Evolutionary conservation across 2,113 vertebrate genomes (phyloP).

Genomic region (Coreoperca whiteheadi): DNA sequence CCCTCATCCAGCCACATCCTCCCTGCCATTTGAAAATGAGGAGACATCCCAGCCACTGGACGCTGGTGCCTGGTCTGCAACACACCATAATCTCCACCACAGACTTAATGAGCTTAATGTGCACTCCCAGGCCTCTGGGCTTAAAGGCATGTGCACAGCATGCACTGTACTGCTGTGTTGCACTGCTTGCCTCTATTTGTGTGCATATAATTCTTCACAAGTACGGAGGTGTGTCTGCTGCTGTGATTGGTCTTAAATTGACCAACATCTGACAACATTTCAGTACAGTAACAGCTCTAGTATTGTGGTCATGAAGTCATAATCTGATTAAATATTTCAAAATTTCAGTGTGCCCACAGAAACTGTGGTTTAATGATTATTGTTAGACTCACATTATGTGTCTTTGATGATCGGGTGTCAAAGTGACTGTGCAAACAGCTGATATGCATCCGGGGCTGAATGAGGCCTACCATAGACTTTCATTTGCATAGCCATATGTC

Average conservation of each 20-base stretch:
- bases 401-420: constrained; percentile 66
- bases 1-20: constrained; percentile 50
- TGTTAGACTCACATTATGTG: constrained; percentile 54
- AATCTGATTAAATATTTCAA: constrained; percentile 29
- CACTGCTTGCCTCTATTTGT: constrained; percentile 36
- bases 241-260: constrained; percentile 4
- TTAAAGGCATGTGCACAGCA: constrained; percentile 63
- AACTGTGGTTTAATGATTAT: constrained; percentile 55
- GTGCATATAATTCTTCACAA: constrained; percentile 2
- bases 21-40: constrained; percentile 49
- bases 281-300: constrained; percentile 25
- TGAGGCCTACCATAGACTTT: constrained; percentile 45
- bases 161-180: constrained; percentile 30
- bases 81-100: constrained; percentile 75
- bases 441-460: constrained; percentile 46
- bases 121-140: constrained; percentile 74
- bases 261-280: constrained; percentile 2
- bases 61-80: constrained; percentile 57
- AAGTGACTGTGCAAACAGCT: constrained; percentile 64
- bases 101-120: constrained; percentile 82
- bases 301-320: not conserved
- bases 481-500: constrained; percentile 69
- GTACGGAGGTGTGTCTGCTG: constrained; percentile 21
- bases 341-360: constrained; percentile 18
- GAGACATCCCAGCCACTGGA: constrained; percentile 59